These are phyloP conservation scores for Micromesistius poutassou DNA, from an alignment of 2,797 vertebrate genomes.

Conservation along the genomic window DNA sequence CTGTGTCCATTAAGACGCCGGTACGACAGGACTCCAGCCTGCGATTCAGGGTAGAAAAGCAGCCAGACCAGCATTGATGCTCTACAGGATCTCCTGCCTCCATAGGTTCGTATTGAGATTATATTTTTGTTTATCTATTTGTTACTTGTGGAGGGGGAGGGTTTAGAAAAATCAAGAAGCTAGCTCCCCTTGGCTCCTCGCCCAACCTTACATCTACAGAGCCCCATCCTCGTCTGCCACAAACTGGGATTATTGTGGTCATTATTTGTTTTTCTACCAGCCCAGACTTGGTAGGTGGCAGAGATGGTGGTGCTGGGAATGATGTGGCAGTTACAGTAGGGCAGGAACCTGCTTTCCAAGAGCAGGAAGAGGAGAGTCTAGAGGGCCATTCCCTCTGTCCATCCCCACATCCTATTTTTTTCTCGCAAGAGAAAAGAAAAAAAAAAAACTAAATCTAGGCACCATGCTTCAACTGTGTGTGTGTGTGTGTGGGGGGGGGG, in stretches of 20 bases:
- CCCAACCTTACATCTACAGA: background rate
- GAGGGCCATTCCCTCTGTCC: slow-evolving; percentile 1
- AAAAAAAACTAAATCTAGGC: slow-evolving; percentile 5
- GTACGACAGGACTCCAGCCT: background rate
- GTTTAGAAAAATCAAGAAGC: background rate
- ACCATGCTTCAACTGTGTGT: slow-evolving; percentile 32
- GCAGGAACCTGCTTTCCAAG: background rate
- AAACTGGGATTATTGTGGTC: background rate
- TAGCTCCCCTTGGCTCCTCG: background rate
- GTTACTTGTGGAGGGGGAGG: background rate
- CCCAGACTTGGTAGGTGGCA: background rate
- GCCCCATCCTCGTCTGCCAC: background rate
- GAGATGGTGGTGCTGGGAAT: background rate
- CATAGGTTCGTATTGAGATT: background rate
- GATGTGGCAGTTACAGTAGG: background rate
- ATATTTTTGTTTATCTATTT: background rate
- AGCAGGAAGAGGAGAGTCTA: background rate
- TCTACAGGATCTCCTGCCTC: slow-evolving; percentile 1
- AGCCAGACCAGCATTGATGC: slow-evolving; percentile 1
- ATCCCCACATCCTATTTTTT: background rate
- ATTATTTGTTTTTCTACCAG: background rate
- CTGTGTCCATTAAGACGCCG: background rate
- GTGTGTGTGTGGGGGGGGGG: no score
- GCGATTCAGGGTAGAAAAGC: background rate
- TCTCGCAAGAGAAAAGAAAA: background rate